Base-by-base conservation (phyloP, 1,140 invertebrate species). In the Chlorops oryzae region DNA sequence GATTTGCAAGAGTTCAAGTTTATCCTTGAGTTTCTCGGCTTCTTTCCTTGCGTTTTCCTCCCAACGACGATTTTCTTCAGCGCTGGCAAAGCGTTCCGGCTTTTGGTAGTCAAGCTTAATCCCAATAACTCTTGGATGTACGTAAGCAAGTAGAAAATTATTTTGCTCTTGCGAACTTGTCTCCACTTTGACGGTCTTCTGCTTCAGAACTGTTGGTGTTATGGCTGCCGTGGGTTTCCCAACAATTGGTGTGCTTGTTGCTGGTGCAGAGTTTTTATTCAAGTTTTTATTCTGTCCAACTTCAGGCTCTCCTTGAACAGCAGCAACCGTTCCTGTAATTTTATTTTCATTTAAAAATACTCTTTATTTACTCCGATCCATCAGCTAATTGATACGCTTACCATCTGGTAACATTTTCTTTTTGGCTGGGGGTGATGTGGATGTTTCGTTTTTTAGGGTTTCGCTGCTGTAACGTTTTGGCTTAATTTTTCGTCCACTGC, bases 401-500 rank as follows among this genome's bases (percentile, higher is more conserved):
- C 46, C 51, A 27, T 53, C 46, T 23, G 46, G 15, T 44, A 41
- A 18, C 10, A 50, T 48, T 38, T 54, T 50, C 20, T 54, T 54
- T 24, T 49, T 45, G 15, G 41, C 21, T 25, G 47, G 42, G 20
- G 46, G 46, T 13, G 52, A n/a, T n/a, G n/a, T n/a, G n/a, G n/a
- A n/a, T n/a, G n/a, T n/a, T n/a, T n/a, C n/a, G n/a, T n/a, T n/a
- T n/a, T n/a, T n/a, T n/a, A n/a, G n/a, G n/a, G n/a, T n/a, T n/a
- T 62, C 65, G 46, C 59, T 65, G 28, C 66, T 63, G 49, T 65
- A 78, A 61, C 73, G 75, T 63, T 87, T 87, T 0, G 81, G 82
- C 62, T 85, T 84, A 50, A 87, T 83, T 73, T 86, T 88, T 23
- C 87, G 76, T 0, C 84, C 84, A 63, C 85, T 87, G 21, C 85